Evolutionary conservation across 2,113 vertebrate genomes (phyloP), one percentile per base, ranked within the genome.

Genomic region (Solea solea): DNA sequence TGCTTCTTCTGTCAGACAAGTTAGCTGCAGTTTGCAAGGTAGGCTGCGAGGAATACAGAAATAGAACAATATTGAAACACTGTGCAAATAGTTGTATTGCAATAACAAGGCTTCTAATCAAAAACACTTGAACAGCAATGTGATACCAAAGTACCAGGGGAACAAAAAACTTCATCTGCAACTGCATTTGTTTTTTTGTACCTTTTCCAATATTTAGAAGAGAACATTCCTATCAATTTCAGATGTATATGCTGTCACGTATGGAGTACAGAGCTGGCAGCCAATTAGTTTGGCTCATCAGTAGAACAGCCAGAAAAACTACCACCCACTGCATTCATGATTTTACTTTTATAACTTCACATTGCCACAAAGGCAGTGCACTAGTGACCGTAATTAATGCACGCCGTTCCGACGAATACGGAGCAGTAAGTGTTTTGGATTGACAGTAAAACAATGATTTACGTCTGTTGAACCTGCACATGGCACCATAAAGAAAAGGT

Each of bases 1-100:
- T 54, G 73, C 76, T 78, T n/a, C 78, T 83, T 84, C 88, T 76
- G 90, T 90, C 88, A 89, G 40, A 64, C 28, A 42, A 82, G 90
- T 80, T 83, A 89, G 74, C 74, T n/a, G 9, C 64, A 74, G 76
- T 60, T 69, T 72, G 65, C 45, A 46, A 62, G 67, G 61, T 53
- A 41, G 21, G 53, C 66, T 79, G 62, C 8, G 58, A 68, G 52
- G 54, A 80, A 76, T 64, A 67, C 42, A 67, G 69, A 46, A 64
- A 75, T 69, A 46, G 58, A 50, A 65, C 65, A 74, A 21, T 41
- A 61, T 45, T n/a, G 34, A 42, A 50, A 70, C 59, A 74, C 74
- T 76, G 1, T 48, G 45, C 41, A 63, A 73, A 70, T 69, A 58
- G 69, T 62, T 62, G 15, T n/a, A 69, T 58, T 69, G 74, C 34